A percentile compares a stretch with the other conserved stretches of the same genome.
Conservation (phyloP, 2,113 vertebrate species). For the Clinocottus analis region DNA sequence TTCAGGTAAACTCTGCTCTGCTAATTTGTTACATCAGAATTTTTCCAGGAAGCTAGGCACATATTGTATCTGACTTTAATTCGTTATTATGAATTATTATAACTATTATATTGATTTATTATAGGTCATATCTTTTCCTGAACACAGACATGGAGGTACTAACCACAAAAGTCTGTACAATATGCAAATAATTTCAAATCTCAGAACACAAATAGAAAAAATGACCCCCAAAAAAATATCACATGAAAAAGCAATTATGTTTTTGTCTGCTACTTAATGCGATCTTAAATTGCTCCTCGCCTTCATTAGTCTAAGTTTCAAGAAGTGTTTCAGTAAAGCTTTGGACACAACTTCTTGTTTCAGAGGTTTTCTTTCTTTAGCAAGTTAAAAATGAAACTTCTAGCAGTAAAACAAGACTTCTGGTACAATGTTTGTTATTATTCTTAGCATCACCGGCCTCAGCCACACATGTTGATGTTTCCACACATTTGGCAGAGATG, state of each 20-base stretch:
- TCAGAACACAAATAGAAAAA: constrained; percentile 19
- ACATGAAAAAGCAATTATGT: constrained; percentile 40
- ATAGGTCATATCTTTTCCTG: background rate
- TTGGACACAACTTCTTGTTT: too few relatives aligned
- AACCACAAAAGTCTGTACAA: background rate
- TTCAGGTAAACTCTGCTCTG: background rate
- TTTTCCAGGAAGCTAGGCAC: background rate
- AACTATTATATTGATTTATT: background rate
- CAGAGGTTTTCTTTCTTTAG: too few relatives aligned
- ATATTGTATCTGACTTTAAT: too few relatives aligned
- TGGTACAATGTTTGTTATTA: background rate
- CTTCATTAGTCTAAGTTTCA: constrained; percentile 12
- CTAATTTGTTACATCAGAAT: background rate
- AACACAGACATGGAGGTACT: background rate
- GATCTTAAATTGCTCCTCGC: constrained; percentile 20
- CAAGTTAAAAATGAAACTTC: background rate
- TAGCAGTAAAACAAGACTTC: background rate
- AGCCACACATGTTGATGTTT: constrained; percentile 63
- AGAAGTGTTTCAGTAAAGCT: background rate
- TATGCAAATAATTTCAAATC: too few relatives aligned
- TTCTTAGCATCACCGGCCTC: background rate
- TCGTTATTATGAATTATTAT: too few relatives aligned
- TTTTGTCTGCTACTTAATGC: constrained; percentile 28
- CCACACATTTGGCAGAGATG: constrained; percentile 59
- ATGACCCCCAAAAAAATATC: too few relatives aligned